Conservation (phyloP, 2,113 vertebrate genomes). For the Macaca nemestrina region DNA sequence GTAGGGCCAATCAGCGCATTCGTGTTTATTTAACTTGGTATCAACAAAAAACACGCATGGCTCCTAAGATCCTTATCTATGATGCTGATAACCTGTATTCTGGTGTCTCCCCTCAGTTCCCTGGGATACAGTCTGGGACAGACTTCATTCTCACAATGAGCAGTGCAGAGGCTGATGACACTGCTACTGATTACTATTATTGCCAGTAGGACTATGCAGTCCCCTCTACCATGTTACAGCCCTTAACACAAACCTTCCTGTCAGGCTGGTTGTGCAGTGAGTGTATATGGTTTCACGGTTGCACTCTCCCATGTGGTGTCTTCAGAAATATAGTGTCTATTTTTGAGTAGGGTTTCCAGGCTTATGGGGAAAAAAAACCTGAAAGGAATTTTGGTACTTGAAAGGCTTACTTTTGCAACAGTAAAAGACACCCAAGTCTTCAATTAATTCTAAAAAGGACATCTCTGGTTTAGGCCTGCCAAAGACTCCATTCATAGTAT, state of each 20-base stretch:
- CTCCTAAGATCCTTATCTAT: conserved; percentile 11
- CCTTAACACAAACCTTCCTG: background rate
- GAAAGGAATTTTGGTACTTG: background rate
- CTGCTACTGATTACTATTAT: background rate
- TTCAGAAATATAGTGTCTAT: background rate
- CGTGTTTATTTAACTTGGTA: conserved; percentile 20
- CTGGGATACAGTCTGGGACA: background rate
- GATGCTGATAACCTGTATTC: background rate
- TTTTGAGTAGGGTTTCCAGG: no score
- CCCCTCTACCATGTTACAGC: background rate
- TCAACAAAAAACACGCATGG: conserved; percentile 4
- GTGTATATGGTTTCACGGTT: background rate
- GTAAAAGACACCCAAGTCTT: background rate
- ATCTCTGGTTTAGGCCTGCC: background rate
- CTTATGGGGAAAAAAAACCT: fast-evolving
- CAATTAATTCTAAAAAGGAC: background rate
- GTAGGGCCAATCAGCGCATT: background rate
- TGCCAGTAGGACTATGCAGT: background rate
- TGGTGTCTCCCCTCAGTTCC: background rate
- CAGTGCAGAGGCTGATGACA: background rate
- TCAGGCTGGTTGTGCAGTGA: background rate
- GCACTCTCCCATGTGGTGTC: background rate
- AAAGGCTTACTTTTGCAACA: background rate
- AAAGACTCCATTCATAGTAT: background rate
- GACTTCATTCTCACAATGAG: conserved; percentile 44